phyloP scores from a whole-genome alignment of 2,113 vertebrate genomes.

The Lethenteron reissneri region DNA sequence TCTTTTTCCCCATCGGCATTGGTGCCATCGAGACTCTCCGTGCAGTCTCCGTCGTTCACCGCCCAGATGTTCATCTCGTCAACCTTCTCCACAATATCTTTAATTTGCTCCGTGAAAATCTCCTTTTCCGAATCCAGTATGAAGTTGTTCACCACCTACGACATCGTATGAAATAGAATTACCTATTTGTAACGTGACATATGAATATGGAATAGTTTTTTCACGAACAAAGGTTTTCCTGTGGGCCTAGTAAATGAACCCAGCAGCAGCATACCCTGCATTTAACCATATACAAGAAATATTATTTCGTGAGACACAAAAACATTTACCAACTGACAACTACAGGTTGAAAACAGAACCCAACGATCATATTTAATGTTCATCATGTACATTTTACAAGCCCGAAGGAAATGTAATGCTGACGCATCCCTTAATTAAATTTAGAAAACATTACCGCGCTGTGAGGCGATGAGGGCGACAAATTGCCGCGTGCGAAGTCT shows the following conservation, averaged over 20 bases:
- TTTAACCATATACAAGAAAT: not conserved
- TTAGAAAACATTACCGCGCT: too few relatives aligned
- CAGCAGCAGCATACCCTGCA: not conserved
- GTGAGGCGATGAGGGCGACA: too few relatives aligned
- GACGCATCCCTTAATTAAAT: too few relatives aligned
- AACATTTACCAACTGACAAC: not conserved
- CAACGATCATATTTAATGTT: too few relatives aligned
- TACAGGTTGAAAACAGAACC: too few relatives aligned
- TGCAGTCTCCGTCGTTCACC: too few relatives aligned
- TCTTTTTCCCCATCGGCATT: too few relatives aligned
- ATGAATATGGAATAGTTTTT: not conserved
- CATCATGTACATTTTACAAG: too few relatives aligned
- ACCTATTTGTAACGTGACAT: not conserved
- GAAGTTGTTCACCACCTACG: conserved; percentile 81
- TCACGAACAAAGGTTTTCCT: not conserved
- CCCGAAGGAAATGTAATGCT: too few relatives aligned
- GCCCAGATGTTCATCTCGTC: conserved; percentile 28
- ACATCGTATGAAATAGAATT: not conserved
- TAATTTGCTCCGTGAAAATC: conserved; percentile 88
- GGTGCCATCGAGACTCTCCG: too few relatives aligned
- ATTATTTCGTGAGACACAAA: not conserved
- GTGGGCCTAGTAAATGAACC: not conserved
- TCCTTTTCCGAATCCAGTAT: conserved; percentile 73
- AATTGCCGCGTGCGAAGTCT: too few relatives aligned
- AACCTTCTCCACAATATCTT: conserved; percentile 92